Base-by-base conservation (phyloP, 2,888 invertebrate species). In the Melanchra persicariae region DNA sequence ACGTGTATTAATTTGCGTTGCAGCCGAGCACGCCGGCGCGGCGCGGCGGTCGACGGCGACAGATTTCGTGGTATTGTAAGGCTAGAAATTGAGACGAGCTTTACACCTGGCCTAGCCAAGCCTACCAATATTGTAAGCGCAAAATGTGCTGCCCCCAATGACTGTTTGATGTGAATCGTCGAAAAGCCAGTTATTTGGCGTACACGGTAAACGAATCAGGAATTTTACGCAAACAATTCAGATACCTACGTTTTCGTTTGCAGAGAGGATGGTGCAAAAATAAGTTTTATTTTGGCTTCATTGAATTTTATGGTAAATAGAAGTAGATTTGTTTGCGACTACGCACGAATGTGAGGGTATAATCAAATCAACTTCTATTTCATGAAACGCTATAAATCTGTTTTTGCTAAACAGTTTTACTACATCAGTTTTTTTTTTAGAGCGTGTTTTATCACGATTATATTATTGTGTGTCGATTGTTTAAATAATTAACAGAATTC, bases 1-100 rank as follows among this genome's bases (percentile, higher is more conserved):
- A 88, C 91, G 88, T 89, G 90, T 92, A 93, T 94, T 94, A 94
- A 93, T 95, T 91, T 90, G 89, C 89, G 91, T 87, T 88, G 86
- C 84, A 89, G 87, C 84, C 81, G 70, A 66, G 74, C 74, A 68
- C 74, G 24, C 24, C 15, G 6, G 24, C 51, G 24, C 15, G 6
- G 24, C 51, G 24, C 82, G 87, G 87, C 82, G 77, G 80, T 80
- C 82, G 92, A 93, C 93, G 90, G 89, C 89, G 91, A 95, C 93
- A 90, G 92, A 94, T 94, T 93, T 91, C 85, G 91, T 89, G 92
- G 92, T 84, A 86, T 85, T 87, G 87, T 87, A 88, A 82, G 87
- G 89, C 85, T 87, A 82, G 88, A 88, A 92, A 92, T 92, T 90
- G 90, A 90, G 91, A 90, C 87, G 55, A 84, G 83, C 85, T 87